These are phyloP conservation scores for Mesocricetus auratus DNA, from an alignment of 2,113 vertebrate species.

Conservation along the genomic window DNA sequence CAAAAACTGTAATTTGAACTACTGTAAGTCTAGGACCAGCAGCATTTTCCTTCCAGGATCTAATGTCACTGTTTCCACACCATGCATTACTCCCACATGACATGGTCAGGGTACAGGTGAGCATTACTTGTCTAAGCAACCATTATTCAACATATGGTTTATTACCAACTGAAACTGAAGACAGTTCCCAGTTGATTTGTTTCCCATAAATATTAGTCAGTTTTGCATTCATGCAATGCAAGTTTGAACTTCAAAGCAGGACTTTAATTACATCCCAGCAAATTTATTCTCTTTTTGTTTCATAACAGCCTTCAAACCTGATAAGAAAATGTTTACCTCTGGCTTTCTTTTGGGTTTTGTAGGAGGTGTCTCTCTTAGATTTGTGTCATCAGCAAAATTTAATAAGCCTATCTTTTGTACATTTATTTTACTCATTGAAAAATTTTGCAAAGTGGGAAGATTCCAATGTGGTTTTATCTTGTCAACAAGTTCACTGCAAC, in stretches of 20 bases:
- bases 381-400: conserved; percentile 31
- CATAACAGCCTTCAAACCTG: conserved; percentile 27
- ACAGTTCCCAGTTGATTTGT: not conserved
- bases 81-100: not conserved
- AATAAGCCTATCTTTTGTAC: conserved; percentile 38
- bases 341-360: conserved; percentile 21
- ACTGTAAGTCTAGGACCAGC: not conserved
- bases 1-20: not conserved
- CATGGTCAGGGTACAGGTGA: not conserved
- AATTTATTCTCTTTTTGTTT: conserved; percentile 56
- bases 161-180: conserved; percentile 23
- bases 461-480: not conserved
- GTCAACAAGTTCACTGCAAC: conserved; percentile 32
- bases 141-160: not conserved
- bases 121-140: not conserved
- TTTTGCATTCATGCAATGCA: not conserved
- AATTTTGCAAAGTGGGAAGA: not conserved
- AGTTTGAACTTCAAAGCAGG: conserved; percentile 44
- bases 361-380: conserved; percentile 8
- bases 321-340: conserved; percentile 46
- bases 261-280: conserved; percentile 39
- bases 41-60: not conserved
- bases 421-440: conserved; percentile 38
- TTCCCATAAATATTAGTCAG: not conserved
- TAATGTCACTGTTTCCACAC: not conserved